These are phyloP conservation scores for Diaprepes abbreviatus DNA, from an alignment of 2,888 invertebrate genomes.

Conservation along the genomic window DNA sequence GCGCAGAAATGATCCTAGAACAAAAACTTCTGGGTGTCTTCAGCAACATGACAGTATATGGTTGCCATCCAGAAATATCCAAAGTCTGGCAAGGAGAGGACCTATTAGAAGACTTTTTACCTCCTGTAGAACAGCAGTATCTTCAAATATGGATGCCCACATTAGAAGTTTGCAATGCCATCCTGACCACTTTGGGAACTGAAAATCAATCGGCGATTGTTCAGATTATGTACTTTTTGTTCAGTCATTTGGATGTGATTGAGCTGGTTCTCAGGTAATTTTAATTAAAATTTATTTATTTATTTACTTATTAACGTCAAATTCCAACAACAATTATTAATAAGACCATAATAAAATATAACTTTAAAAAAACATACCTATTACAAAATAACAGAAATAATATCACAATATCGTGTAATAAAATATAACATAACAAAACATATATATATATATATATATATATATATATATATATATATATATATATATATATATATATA, in stretches of 20 bases:
- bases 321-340: no score
- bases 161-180: constrained; percentile 83
- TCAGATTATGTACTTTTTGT: constrained; percentile 85
- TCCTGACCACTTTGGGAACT: constrained; percentile 86
- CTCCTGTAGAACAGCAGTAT: constrained; percentile 79
- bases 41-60: constrained; percentile 79
- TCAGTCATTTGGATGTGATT: constrained; percentile 86
- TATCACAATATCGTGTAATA: no score
- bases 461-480: constrained; percentile 10
- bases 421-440: no score
- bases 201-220: constrained; percentile 86
- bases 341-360: no score
- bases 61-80: constrained; percentile 79
- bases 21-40: constrained; percentile 74
- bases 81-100: constrained; percentile 60
- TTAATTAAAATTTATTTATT: no score
- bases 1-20: constrained; percentile 76
- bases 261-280: constrained; percentile 76
- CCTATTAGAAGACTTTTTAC: constrained; percentile 70
- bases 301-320: no score
- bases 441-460: constrained; percentile 10
- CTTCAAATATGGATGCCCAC: constrained; percentile 88
- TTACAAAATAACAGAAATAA: no score
- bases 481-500: constrained; percentile 2
- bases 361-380: no score